phyloP scores from a whole-genome alignment of 2,797 vertebrate genomes.

The Enteromius unitaeniatus region DNA sequence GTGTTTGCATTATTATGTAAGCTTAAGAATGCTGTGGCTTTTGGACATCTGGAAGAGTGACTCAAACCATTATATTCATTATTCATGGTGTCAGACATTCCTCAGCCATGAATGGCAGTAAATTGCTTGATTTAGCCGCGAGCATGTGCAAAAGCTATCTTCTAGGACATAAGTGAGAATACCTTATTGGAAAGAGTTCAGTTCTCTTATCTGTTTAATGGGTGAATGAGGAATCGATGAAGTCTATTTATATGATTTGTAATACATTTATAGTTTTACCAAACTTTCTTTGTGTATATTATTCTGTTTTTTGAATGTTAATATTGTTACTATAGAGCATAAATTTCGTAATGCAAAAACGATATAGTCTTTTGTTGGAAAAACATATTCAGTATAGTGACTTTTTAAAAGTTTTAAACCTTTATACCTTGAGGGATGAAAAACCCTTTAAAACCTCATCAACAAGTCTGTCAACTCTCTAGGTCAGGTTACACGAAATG shows the following conservation, averaged over 20 bases:
- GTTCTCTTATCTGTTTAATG: slow-evolving; percentile 1
- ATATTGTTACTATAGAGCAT: neutral
- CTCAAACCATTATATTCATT: slow-evolving; percentile 8
- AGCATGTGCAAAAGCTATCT: neutral
- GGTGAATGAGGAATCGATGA: slow-evolving; percentile 2
- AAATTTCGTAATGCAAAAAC: neutral
- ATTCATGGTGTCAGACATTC: slow-evolving; percentile 14
- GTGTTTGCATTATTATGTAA: slow-evolving; percentile 22
- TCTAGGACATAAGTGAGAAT: neutral
- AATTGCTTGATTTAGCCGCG: neutral
- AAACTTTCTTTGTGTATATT: slow-evolving; percentile 12
- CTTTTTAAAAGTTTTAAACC: neutral
- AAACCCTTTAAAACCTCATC: neutral
- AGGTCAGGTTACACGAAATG: neutral
- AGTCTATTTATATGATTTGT: slow-evolving; percentile 24
- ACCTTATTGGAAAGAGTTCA: neutral
- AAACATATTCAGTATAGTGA: neutral
- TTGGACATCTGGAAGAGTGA: neutral
- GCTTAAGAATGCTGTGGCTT: neutral
- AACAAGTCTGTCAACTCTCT: neutral
- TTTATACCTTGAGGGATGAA: slow-evolving; percentile 4
- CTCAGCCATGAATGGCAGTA: neutral
- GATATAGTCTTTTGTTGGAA: neutral
- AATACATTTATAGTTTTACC: neutral
- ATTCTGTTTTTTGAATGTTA: slow-evolving; percentile 19